Percentiles rank a stretch among this genome's conserved stretches.
Conservation (phyloP, 2,888 invertebrate genomes). For the Drosophila kuntzei region DNA sequence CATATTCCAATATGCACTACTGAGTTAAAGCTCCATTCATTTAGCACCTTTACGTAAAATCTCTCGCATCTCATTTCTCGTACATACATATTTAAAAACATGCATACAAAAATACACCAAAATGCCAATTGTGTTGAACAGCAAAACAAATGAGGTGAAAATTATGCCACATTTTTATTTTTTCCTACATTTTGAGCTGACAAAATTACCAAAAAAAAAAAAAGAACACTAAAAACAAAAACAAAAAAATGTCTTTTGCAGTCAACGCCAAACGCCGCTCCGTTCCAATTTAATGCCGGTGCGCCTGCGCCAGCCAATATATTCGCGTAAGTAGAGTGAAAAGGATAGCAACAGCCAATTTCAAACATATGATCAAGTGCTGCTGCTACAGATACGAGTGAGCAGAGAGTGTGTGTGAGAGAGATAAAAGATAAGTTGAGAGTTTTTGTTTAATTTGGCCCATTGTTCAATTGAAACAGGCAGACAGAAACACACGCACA, state of each 20-base stretch:
- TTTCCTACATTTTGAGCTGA: constrained; percentile 19
- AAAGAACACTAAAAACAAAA: constrained; percentile 52
- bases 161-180: constrained; percentile 2
- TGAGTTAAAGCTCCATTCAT: not conserved
- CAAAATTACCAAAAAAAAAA: constrained; percentile 11
- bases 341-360: constrained; percentile 17
- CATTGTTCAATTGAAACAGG: constrained; percentile 28
- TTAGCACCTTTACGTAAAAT: not conserved
- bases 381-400: constrained; percentile 27
- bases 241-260: constrained; percentile 78
- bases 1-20: constrained; percentile 6
- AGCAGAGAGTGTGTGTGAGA: constrained; percentile 15
- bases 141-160: constrained; percentile 19
- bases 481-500: constrained; percentile 14
- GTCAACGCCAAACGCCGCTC: constrained; percentile 83
- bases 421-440: constrained; percentile 13
- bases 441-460: constrained; percentile 43
- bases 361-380: not conserved
- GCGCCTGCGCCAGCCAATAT: constrained; percentile 83
- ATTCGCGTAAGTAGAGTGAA: constrained; percentile 85
- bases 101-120: constrained; percentile 17
- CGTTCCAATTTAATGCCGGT: constrained; percentile 85
- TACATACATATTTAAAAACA: constrained; percentile 17
- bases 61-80: constrained; percentile 8
- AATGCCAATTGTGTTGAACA: constrained; percentile 19